Base-by-base conservation (phyloP, 1,140 invertebrate genomes). In the Brachionus rotundiformis region DNA sequence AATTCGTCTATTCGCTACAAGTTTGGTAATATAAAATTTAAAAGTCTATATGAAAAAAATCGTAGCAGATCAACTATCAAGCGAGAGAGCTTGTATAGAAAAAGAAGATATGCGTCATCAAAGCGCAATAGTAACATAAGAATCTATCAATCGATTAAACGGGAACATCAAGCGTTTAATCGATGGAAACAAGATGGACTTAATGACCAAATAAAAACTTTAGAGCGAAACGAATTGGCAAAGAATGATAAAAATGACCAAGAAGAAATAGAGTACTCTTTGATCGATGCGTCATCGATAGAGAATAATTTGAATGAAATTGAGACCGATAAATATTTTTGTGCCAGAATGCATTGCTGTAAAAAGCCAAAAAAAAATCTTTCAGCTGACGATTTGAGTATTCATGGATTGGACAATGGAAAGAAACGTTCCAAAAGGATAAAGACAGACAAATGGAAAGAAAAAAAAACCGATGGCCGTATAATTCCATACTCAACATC, bases 221-320 rank as follows among this genome's bases (percentile, higher is more conserved):
- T 31, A 31, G 31, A 71, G n/a, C 5, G 16, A 3, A 71, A 71
- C 31, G 16, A 33, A 7, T 16, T 36, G 19, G 33, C n/a, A 10
- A 36, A 16, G 7, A 2, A 71, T 4, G 11, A 63, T 63, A 4
- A 27, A 7, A 25, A 68, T 68, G 16, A 31, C 36, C 11, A 71
- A 13, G 39, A 73, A 29, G 68, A 73, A 41, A 44, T 73, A 13
- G 68, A 73, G 13, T 73, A 73, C 25, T 73, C 68, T 73, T 44
- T 73, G 44, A 44, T 73, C 10, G 68, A 73, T 41, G 68, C 68
- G 2, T 73, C 68, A 19, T 73, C 68, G 0, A 25, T 73, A 25
- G 68, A 73, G 41, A 73, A 73, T n/a, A 73, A 73, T 73, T 73
- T 73, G 36, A 44, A 73, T 73, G 23, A 44, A 1, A 25, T 73